Conservation (phyloP, 2,113 vertebrate genomes). For the Paramormyrops kingsleyae region DNA sequence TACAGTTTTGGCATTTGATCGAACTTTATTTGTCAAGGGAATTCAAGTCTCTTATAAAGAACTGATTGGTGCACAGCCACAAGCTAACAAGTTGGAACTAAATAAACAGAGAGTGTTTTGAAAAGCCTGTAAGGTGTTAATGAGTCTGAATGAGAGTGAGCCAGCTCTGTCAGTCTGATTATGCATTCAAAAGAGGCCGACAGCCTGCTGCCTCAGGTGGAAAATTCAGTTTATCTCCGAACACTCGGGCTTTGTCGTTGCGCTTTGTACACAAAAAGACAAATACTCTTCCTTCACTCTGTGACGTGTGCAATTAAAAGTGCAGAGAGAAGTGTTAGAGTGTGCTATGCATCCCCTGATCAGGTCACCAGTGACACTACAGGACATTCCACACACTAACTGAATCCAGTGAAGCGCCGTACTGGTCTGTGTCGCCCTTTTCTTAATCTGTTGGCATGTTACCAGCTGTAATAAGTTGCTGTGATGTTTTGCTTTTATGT, state of each 20-base stretch:
- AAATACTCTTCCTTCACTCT: slow-evolving; percentile 49
- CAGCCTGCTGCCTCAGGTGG: slow-evolving; percentile 47
- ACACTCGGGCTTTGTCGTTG: slow-evolving; percentile 40
- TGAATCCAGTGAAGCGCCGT: neutral
- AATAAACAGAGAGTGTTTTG: slow-evolving; percentile 26
- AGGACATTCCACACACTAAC: neutral
- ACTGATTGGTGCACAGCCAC: neutral
- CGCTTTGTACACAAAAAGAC: slow-evolving; percentile 38
- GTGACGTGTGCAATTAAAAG: neutral
- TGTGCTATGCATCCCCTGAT: neutral
- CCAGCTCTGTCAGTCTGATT: slow-evolving; percentile 50
- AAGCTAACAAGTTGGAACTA: slow-evolving; percentile 20
- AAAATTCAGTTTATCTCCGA: slow-evolving; percentile 59
- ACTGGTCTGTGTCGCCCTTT: neutral
- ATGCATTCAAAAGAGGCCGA: slow-evolving; percentile 47
- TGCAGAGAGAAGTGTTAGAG: neutral
- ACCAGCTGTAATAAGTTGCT: neutral
- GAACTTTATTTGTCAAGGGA: neutral
- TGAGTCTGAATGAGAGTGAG: slow-evolving; percentile 44
- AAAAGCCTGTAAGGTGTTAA: slow-evolving; percentile 37
- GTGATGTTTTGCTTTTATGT: neutral
- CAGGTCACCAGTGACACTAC: neutral
- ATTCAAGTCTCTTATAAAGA: neutral
- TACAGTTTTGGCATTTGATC: neutral
- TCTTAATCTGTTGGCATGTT: neutral